phyloP scores from a whole-genome alignment of 2,888 invertebrate genomes.

The Meandrusa payeni region DNA sequence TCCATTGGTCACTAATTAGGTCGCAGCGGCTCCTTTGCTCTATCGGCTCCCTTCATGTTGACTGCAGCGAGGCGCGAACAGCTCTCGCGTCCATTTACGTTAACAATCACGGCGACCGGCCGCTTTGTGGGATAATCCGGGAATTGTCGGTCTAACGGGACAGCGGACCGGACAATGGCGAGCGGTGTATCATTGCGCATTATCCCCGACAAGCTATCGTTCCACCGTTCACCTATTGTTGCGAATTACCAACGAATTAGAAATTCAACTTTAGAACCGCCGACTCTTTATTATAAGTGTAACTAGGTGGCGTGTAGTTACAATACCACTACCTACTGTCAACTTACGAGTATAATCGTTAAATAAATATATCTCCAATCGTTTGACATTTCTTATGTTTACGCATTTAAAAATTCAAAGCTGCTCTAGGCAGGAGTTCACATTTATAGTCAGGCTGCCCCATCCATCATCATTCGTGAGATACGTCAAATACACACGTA shows the following conservation, averaged over 20 bases:
- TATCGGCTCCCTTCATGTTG: slow-evolving; percentile 52
- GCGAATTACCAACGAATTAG: slow-evolving; percentile 74
- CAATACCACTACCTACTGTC: slow-evolving; percentile 28
- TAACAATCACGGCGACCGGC: slow-evolving; percentile 45
- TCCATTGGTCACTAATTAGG: slow-evolving; percentile 61
- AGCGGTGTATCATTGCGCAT: slow-evolving; percentile 73
- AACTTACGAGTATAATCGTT: too few relatives aligned
- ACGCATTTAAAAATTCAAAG: too few relatives aligned
- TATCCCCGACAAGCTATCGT: slow-evolving; percentile 59
- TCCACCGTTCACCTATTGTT: slow-evolving; percentile 58
- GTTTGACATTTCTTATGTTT: too few relatives aligned
- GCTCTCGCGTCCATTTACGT: slow-evolving; percentile 59
- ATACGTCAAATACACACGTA: too few relatives aligned
- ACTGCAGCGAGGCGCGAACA: slow-evolving; percentile 74
- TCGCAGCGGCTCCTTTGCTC: slow-evolving; percentile 55
- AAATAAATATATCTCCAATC: too few relatives aligned
- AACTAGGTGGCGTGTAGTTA: slow-evolving; percentile 67
- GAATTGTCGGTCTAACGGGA: slow-evolving; percentile 71
- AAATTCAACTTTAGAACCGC: slow-evolving; percentile 56
- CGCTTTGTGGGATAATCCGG: slow-evolving; percentile 71
- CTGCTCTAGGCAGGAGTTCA: too few relatives aligned
- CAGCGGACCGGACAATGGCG: slow-evolving; percentile 49
- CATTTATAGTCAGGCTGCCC: too few relatives aligned
- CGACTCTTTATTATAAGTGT: slow-evolving; percentile 61
- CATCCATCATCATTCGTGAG: too few relatives aligned